Evolutionary conservation across 2,113 vertebrate species (phyloP).

Genomic region (Serranochromis macrocephalus): DNA sequence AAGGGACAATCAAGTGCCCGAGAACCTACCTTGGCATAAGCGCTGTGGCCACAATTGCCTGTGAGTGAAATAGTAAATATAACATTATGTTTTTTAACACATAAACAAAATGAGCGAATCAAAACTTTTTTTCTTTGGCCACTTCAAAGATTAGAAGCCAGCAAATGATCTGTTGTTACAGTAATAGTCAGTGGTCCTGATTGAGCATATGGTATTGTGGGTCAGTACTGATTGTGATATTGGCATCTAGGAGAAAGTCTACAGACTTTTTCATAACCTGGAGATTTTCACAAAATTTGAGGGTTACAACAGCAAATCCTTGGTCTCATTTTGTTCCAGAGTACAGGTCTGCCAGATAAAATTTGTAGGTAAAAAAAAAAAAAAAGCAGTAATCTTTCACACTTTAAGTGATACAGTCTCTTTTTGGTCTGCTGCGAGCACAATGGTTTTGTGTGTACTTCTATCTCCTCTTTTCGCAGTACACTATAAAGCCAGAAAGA

Average conservation of each 20-base stretch:
- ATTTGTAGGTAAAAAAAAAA: background rate
- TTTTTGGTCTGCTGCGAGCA: background rate
- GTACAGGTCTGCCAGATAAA: background rate
- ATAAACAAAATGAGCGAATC: background rate
- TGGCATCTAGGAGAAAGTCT: background rate
- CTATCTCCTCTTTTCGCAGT: background rate
- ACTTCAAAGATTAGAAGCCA: background rate
- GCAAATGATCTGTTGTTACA: background rate
- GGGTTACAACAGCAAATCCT: background rate
- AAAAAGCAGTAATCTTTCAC: background rate
- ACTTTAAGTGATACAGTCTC: background rate
- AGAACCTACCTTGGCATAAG: constrained; percentile 1
- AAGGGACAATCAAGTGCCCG: background rate
- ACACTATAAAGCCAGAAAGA: background rate
- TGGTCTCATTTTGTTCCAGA: background rate
- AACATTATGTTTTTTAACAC: background rate
- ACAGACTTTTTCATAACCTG: background rate
- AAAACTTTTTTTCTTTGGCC: background rate
- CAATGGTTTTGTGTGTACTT: background rate
- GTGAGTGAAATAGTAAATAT: background rate
- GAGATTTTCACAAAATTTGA: background rate
- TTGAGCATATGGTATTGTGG: background rate
- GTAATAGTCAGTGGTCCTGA: background rate
- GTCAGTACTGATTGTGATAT: background rate
- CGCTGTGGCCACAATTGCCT: background rate